These are phyloP conservation scores for Temnothorax ravouxi DNA, from an alignment of 2,888 invertebrate species.

Conservation along the genomic window DNA sequence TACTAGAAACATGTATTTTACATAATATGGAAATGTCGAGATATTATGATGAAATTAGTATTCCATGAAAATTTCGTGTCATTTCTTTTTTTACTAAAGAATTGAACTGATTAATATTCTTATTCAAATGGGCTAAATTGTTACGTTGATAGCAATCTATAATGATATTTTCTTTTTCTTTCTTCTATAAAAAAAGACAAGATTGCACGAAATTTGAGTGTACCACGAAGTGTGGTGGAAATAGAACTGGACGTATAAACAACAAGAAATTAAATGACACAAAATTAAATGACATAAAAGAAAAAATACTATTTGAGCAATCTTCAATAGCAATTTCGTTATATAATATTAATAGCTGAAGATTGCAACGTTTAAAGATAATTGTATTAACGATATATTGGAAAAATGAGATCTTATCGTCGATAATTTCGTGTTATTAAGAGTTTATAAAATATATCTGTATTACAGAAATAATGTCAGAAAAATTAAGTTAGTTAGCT, in stretches of 20 bases:
- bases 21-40: slow-evolving; percentile 39
- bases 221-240: background rate
- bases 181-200: background rate
- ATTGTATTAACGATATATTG: slow-evolving; percentile 13
- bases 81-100: slow-evolving; percentile 1
- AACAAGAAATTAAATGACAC: background rate
- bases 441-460: background rate
- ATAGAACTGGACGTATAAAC: background rate
- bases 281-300: background rate
- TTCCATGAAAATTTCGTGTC: background rate
- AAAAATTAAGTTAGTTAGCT: background rate
- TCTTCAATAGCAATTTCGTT: slow-evolving; percentile 14
- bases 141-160: background rate
- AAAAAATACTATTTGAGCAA: slow-evolving; percentile 15
- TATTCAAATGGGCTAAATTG: background rate
- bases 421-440: background rate
- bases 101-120: slow-evolving; percentile 7
- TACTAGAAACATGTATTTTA: slow-evolving; percentile 32
- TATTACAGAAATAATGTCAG: background rate
- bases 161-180: slow-evolving; percentile 15
- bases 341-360: slow-evolving; percentile 8
- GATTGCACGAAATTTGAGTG: background rate
- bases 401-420: slow-evolving; percentile 13
- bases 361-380: slow-evolving; percentile 26
- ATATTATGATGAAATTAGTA: slow-evolving; percentile 32